phyloP scores from a whole-genome alignment of 2,797 vertebrate genomes.

The Scyliorhinus canicula region DNA sequence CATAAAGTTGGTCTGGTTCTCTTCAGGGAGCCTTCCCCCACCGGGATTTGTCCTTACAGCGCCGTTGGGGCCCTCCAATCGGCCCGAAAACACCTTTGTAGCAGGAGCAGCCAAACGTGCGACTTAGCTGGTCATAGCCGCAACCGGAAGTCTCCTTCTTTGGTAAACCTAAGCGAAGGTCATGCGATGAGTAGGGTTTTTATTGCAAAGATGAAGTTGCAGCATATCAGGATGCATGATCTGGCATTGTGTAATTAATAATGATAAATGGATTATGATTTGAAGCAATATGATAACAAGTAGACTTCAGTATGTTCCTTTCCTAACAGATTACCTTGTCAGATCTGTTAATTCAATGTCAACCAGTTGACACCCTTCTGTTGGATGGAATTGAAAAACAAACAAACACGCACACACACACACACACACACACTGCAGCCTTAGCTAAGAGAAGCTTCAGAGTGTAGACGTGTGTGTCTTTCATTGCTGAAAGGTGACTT shows the following conservation, averaged over 20 bases:
- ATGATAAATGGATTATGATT: slow-evolving; percentile 36
- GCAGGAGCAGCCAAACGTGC: no score
- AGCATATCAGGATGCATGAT: neutral
- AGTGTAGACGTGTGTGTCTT: neutral
- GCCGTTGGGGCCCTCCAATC: no score
- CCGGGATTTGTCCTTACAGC: no score
- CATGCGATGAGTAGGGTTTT: neutral
- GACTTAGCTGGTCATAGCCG: no score
- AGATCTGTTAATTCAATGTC: slow-evolving; percentile 28
- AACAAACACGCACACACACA: neutral
- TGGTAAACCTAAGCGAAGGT: neutral
- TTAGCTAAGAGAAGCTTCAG: neutral
- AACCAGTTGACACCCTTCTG: slow-evolving; percentile 31
- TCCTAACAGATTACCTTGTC: slow-evolving; percentile 32
- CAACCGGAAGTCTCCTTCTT: no score
- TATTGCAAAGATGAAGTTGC: neutral
- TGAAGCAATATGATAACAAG: slow-evolving; percentile 24
- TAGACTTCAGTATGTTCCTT: slow-evolving; percentile 8
- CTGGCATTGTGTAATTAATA: slow-evolving; percentile 20
- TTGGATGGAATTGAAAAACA: neutral
- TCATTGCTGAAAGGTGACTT: neutral
- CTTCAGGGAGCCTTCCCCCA: no score
- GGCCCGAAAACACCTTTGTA: no score
- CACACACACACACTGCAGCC: no score
- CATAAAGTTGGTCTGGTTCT: no score